These are phyloP conservation scores for Ophion ventricosus DNA, from an alignment of 2,888 invertebrate genomes.

Conservation along the genomic window DNA sequence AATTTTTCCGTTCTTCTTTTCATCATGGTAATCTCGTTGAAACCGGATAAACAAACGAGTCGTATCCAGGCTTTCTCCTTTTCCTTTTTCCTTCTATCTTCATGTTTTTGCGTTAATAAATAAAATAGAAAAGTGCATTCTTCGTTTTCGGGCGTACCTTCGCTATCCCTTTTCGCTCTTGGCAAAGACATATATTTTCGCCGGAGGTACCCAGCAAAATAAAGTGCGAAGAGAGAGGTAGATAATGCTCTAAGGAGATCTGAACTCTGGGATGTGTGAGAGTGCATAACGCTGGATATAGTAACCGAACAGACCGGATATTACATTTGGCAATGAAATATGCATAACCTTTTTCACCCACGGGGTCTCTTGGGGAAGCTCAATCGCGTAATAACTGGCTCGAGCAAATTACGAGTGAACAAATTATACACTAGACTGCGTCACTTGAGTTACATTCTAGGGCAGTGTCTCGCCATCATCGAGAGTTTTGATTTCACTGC, in stretches of 20 bases:
- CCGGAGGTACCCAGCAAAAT: slow-evolving; percentile 11
- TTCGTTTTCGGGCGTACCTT: slow-evolving; percentile 25
- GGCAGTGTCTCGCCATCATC: background rate
- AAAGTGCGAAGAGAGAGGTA: background rate
- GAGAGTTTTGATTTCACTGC: background rate
- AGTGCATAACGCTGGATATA: slow-evolving; percentile 35
- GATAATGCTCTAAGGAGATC: slow-evolving; percentile 32
- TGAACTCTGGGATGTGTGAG: slow-evolving; percentile 18
- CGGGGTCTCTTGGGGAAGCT: slow-evolving; percentile 26
- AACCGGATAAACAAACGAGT: slow-evolving; percentile 37
- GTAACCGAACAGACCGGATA: slow-evolving; percentile 1
- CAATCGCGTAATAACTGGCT: slow-evolving; percentile 35
- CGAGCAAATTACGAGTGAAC: slow-evolving; percentile 5
- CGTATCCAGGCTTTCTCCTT: background rate
- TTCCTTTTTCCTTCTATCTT: background rate
- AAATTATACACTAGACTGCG: background rate
- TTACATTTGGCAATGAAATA: slow-evolving; percentile 67
- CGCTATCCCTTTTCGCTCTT: slow-evolving; percentile 47
- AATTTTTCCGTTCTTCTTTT: slow-evolving; percentile 39
- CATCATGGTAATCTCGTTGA: slow-evolving; percentile 41
- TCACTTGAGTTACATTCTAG: background rate
- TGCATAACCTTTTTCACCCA: slow-evolving; percentile 30
- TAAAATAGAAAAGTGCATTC: slow-evolving; percentile 6
- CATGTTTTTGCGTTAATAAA: slow-evolving; percentile 31
- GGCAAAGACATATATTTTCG: slow-evolving; percentile 43